Evolutionary conservation across 2,113 vertebrate species (phyloP), one percentile per base, ranked within the genome.

Genomic region (Propithecus coquereli): DNA sequence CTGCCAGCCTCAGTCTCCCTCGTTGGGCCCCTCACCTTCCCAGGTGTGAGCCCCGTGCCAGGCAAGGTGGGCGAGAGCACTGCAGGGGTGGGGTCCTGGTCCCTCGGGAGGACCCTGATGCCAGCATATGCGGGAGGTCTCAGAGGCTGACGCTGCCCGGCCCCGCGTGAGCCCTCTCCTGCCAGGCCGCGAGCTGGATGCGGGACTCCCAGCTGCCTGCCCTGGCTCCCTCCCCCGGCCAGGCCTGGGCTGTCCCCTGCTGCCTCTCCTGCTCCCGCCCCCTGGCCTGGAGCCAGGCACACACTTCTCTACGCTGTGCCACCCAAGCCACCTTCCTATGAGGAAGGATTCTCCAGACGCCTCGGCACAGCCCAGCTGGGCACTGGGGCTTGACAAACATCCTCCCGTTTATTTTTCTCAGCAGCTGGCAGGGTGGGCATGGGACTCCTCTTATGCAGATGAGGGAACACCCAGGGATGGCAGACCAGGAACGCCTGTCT

Each of bases 21-120:
- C 43, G 5, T 3, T 20, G 5, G 8, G 17, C 32, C 37, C 23
- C 91, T 65, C 25, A 17, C 14, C 37, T 70, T 59, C 77, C 47
- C 43, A 10, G 52, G 13, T 61, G 37, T 30, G 59, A 82, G 45
- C 1, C 11, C 54, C 5, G 0, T 23, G 18, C 37, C n/a, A 6
- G 7, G 7, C 4, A 4, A 7, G 8, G 25, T 22, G 3, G 73
- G 7, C 0, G 0, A 25, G 23, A 43, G 23, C 10, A 11, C 50
- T 16, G 2, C 54, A 77, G 61, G 17, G 22, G 25, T 17, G 25
- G 18, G 50, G 20, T 59, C 71, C 27, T 37, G 5, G 83, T 22
- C 54, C 11, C 68, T 16, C 10, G 9, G 59, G 27, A 47, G 27
- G 37, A 13, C 37, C 43, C 25, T 20, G 2, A 25, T 40, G 52